Conservation (phyloP, 2,113 vertebrate species). For the Pipa parva region DNA sequence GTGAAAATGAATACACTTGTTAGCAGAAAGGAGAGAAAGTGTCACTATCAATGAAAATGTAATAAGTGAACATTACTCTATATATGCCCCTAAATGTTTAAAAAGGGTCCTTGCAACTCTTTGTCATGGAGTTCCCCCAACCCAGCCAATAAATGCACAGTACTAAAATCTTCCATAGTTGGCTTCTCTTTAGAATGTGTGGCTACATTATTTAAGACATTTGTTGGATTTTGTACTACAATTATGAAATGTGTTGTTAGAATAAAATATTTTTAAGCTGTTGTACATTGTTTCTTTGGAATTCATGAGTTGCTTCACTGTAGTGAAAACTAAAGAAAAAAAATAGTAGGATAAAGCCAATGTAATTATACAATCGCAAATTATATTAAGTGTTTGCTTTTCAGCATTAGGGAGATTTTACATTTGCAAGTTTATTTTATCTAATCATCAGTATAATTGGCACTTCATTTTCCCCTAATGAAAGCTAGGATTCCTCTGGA, state of each 20-base stretch:
- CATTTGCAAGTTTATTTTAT: conserved; percentile 14
- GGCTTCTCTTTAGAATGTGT: background rate
- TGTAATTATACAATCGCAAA: conserved; percentile 20
- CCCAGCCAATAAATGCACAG: no score
- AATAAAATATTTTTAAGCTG: conserved; percentile 15
- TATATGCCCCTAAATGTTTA: no score
- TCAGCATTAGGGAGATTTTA: background rate
- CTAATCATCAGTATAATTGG: conserved; percentile 15
- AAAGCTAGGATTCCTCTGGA: conserved; percentile 11
- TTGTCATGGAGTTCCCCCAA: no score
- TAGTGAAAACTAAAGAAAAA: background rate
- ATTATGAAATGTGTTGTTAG: conserved; percentile 8
- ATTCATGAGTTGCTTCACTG: background rate
- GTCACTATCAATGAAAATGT: no score
- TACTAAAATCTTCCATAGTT: no score
- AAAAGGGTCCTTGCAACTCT: no score
- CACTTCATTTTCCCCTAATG: conserved; percentile 23
- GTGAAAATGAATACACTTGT: no score
- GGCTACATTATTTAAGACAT: conserved; percentile 11
- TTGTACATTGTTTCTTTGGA: conserved; percentile 3
- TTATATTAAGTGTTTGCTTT: conserved; percentile 6
- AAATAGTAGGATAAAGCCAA: background rate
- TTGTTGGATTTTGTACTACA: conserved; percentile 8
- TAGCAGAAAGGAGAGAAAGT: no score
- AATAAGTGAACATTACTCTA: no score